phyloP scores from a whole-genome alignment of 2,113 vertebrate genomes.

The Brachypodius melanocephalos region DNA sequence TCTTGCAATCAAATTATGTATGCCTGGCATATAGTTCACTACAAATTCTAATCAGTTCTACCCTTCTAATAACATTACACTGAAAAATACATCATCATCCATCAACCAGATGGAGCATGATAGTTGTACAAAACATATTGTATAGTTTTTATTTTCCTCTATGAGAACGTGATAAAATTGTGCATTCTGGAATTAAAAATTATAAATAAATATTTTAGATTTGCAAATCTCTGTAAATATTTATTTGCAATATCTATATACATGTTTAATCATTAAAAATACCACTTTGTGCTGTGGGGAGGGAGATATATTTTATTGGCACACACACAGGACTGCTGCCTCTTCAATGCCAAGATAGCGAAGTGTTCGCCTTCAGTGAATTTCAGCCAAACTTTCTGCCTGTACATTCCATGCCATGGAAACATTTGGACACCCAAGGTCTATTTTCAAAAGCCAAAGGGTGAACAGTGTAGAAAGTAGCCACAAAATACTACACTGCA shows the following conservation, averaged over 20 bases:
- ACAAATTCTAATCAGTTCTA: constrained; percentile 70
- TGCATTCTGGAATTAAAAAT: constrained; percentile 20
- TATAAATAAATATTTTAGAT: constrained; percentile 37
- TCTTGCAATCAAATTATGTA: constrained; percentile 70
- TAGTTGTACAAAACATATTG: constrained; percentile 57
- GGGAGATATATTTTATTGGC: background rate
- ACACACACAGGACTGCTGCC: background rate
- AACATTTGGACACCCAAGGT: background rate
- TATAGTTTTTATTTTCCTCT: constrained; percentile 43
- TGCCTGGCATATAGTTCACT: constrained; percentile 59
- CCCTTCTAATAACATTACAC: constrained; percentile 66
- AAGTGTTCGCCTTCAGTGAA: background rate
- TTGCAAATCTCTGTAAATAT: constrained; percentile 33
- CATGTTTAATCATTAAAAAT: background rate
- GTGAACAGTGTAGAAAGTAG: background rate
- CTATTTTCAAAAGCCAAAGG: background rate
- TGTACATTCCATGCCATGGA: background rate
- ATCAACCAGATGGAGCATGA: constrained; percentile 66
- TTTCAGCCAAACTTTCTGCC: background rate
- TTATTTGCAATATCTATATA: constrained; percentile 31
- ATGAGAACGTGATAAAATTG: constrained; percentile 19
- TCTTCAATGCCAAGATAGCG: background rate
- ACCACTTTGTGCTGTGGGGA: background rate
- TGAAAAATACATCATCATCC: constrained; percentile 64
- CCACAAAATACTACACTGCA: background rate